Evolutionary conservation across 2,888 invertebrate genomes (phyloP).

Genomic region (Thymelicus acteon): DNA sequence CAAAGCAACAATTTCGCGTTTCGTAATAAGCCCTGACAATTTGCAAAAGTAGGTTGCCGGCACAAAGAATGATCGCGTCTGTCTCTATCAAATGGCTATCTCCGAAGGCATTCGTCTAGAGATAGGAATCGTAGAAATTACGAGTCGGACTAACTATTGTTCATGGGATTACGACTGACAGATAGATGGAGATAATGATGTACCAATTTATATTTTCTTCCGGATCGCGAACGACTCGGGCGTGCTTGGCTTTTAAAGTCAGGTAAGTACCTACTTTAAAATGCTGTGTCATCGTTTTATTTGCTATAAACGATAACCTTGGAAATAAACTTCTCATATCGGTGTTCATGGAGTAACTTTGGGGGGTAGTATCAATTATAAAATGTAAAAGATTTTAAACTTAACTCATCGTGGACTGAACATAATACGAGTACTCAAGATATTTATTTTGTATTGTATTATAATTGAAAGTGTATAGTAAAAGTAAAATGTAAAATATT

Average conservation of each 20-base stretch:
- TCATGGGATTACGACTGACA: constrained; percentile 53
- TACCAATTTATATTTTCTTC: constrained; percentile 48
- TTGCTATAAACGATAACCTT: no score
- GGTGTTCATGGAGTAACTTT: no score
- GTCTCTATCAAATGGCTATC: constrained; percentile 46
- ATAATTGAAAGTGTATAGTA: no score
- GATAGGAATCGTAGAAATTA: constrained; percentile 47
- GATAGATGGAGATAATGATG: constrained; percentile 53
- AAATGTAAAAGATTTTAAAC: no score
- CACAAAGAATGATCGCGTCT: constrained; percentile 51
- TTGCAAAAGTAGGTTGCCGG: constrained; percentile 44
- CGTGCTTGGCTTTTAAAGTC: no score
- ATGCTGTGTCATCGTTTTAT: neutral
- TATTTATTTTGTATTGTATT: no score
- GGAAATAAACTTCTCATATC: no score
- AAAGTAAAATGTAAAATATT: no score
- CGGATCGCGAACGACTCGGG: constrained; percentile 38
- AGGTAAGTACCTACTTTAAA: neutral
- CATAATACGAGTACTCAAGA: no score
- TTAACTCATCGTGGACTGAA: no score
- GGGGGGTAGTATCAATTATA: no score
- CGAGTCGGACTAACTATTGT: constrained; percentile 53
- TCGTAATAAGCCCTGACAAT: constrained; percentile 43
- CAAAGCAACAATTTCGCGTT: constrained; percentile 25
- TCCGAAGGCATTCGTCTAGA: constrained; percentile 46